Conservation (phyloP, 2,888 invertebrate species). For the Leptothorax acervorum region DNA sequence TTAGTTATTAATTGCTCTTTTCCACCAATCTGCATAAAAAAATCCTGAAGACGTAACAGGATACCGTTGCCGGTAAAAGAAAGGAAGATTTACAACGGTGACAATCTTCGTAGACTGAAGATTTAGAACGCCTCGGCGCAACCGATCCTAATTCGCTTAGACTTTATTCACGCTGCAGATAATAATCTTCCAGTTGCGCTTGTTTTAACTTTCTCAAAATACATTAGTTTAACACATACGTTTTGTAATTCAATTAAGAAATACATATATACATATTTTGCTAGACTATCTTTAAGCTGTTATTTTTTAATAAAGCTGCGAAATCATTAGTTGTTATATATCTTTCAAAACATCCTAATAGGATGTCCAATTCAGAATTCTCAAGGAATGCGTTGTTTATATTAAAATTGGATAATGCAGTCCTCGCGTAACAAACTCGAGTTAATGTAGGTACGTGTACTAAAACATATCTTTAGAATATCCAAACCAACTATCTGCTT, state of each 20-base stretch:
- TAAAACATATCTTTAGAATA: too few relatives aligned
- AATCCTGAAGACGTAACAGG: too few relatives aligned
- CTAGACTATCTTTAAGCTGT: not conserved
- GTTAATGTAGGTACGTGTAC: not conserved
- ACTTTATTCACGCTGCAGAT: not conserved
- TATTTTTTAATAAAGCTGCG: not conserved
- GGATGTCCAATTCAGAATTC: too few relatives aligned
- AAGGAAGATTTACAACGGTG: not conserved
- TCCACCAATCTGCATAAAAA: too few relatives aligned
- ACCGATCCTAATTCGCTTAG: not conserved
- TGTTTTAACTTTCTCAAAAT: not conserved
- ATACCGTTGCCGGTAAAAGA: not conserved
- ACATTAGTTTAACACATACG: not conserved
- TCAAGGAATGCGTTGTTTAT: too few relatives aligned
- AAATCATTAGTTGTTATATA: not conserved
- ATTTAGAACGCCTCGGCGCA: not conserved
- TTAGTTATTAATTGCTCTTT: too few relatives aligned
- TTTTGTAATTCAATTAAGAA: not conserved
- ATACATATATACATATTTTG: not conserved
- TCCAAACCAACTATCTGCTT: too few relatives aligned
- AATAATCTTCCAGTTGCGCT: not conserved
- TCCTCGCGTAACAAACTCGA: not conserved
- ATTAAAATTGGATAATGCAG: not conserved
- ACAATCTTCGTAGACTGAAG: not conserved
- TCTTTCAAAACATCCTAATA: not conserved